Evolutionary conservation across 1,140 invertebrate species (phyloP), one percentile per base, ranked within the genome.

Genomic region (Drosophila prosaltans): DNA sequence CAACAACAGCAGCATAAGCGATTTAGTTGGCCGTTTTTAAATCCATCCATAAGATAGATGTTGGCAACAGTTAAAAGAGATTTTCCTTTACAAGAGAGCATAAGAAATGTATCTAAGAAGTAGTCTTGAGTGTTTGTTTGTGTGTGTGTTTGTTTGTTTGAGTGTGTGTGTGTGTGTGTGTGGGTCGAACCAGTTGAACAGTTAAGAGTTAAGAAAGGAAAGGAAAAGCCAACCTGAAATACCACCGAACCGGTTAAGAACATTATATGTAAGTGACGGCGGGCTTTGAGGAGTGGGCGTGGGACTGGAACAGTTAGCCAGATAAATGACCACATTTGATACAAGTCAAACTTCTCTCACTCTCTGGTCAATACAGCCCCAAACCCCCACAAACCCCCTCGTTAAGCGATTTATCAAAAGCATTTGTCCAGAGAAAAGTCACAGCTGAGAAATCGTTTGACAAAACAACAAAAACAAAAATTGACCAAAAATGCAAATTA

Each of bases 401-500:
- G 10, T 32, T 51, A 7, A 28, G 57, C 57, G 32, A 59, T 45
- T 41, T 63, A 48, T 64, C 41, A 43, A 21, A 51, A 24, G 40
- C 32, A 39, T 21, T 21, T 11, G 36, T 61, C 40, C 26, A 62
- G 8, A 41, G 26, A 16, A 39, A n/a, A 62, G 60, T 39, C 60
- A 45, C 60, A 62, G 60, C 41, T 59, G 57, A 59, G 16, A 41
- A 58, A 58, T 58, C 39, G 58, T 62, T 60, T 36, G 74, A 77
- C 70, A 77, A 65, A 65, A 58, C 16, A 57, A 57, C 57, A 30
- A 2, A 4, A 30, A 30, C 2, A 30, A 30, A 57, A 24, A 58
- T 32, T 58, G 32, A 32, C 71, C 72, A 63, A 57, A 59, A 60
- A 75, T 65, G 76, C 76, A 78, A 78, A 78, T 78, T 78, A 78